A percentile compares a stretch with the other conserved stretches of the same genome.
Conservation (phyloP, 2,113 vertebrate species). For the Neoarius graeffei region DNA sequence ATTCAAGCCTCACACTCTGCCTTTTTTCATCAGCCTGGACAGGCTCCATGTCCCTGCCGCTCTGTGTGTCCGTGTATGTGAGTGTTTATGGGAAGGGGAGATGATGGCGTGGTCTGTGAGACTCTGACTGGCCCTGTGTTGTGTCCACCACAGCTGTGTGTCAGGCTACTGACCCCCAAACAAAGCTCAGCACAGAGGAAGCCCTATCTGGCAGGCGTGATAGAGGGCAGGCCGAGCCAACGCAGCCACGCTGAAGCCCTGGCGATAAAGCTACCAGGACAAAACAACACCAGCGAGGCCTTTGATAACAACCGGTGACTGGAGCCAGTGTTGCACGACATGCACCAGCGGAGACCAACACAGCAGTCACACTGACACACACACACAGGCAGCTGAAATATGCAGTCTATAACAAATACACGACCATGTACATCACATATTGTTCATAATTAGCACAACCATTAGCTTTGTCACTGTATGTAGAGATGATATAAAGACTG, state of each 20-base stretch:
- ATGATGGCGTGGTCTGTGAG: slow-evolving; percentile 47
- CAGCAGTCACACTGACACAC: slow-evolving; percentile 24
- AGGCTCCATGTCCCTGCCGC: slow-evolving; percentile 41
- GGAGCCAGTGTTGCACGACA: slow-evolving; percentile 50
- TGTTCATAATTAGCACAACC: slow-evolving; percentile 28
- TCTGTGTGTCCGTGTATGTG: slow-evolving; percentile 42
- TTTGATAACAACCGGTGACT: slow-evolving; percentile 52
- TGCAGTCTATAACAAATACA: slow-evolving; percentile 17
- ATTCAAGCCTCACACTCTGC: slow-evolving; percentile 47
- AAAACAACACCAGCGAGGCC: slow-evolving; percentile 57
- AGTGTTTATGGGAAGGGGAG: slow-evolving; percentile 36
- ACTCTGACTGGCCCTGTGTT: slow-evolving; percentile 55
- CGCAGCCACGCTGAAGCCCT: slow-evolving; percentile 46
- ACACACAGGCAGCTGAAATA: slow-evolving; percentile 11
- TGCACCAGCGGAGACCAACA: slow-evolving; percentile 42
- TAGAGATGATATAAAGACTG: slow-evolving; percentile 17
- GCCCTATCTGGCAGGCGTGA: slow-evolving; percentile 56
- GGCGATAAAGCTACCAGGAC: slow-evolving; percentile 50
- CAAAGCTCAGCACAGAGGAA: slow-evolving; percentile 54
- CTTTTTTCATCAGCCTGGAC: slow-evolving; percentile 51
- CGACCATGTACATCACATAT: slow-evolving; percentile 23
- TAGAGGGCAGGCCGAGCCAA: slow-evolving; percentile 50
- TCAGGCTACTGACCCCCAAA: slow-evolving; percentile 56
- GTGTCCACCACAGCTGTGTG: slow-evolving; percentile 56
- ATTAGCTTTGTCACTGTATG: slow-evolving; percentile 33